Base-by-base conservation (phyloP, 2,113 vertebrate genomes). In the Ctenomys sociabilis region DNA sequence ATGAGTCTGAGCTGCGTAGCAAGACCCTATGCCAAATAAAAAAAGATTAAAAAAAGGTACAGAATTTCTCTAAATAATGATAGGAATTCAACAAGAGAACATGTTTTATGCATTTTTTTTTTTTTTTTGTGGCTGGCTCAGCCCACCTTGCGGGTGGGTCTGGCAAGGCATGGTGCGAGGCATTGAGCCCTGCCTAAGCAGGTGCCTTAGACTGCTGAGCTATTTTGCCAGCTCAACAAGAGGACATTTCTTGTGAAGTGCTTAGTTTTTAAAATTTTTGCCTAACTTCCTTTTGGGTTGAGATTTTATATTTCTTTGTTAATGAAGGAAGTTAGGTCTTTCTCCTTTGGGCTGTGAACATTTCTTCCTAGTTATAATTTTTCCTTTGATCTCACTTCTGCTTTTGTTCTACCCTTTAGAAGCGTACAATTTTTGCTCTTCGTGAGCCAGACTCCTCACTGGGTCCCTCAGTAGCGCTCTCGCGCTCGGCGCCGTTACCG, bases 271-370 rank as follows among this genome's bases (percentile, higher is more conserved):
- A 49, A 59, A 49, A 59, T 57, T 93, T 90, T 90, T 95, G 70
- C 45, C 57, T 54, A 32, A 82, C 80, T 94, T 89, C 72, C 70
- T 82, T 83, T 91, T 35, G 63, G 13, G 68, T 28, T 97, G 73
- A 43, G 13, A 32, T 78, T 78, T 49, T 49, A 78, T 32, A 17
- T 24, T 90, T 54, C 68, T 84, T 64, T 90, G 32, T 84, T 70
- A 83, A 75, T 87, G 57, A 96, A 85, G 88, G 30, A 88, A 77
- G 37, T 61, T 45, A 66, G n/a, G 4, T 19, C 64, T 82, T 90
- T 84, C 68, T 85, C 10, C 78, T 88, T 89, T 45, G 37, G 30
- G 32, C 32, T 87, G 1, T 73, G 54, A 83, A 43, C 13, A 57
- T 13, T 68, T 85, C 30, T 63, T 32, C 37, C 17, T 24, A 1